Evolutionary conservation across 1,140 invertebrate genomes (phyloP).

Genomic region (Aphelinus atriplicis): DNA sequence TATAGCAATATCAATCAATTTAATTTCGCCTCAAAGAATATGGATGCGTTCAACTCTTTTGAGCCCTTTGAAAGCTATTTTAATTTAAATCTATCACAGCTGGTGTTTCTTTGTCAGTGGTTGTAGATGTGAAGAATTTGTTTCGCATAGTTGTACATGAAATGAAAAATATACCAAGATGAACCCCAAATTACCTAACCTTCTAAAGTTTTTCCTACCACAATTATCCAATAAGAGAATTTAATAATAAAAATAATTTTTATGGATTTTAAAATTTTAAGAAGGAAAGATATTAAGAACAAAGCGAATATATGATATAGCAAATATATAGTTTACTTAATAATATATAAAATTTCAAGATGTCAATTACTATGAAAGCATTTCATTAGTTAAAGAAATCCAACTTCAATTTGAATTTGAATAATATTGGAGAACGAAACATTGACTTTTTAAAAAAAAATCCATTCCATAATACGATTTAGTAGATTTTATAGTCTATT

Average conservation of each 20-base stretch:
- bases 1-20: conserved; percentile 33
- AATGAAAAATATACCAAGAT: conserved; percentile 27
- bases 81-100: conserved; percentile 38
- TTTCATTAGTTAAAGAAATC: conserved; percentile 11
- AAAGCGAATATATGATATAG: conserved; percentile 24
- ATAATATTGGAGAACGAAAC: too few relatives aligned
- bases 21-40: conserved; percentile 28
- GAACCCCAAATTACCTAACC: conserved; percentile 28
- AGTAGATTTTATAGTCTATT: too few relatives aligned
- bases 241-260: conserved; percentile 30
- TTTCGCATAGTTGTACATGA: conserved; percentile 34
- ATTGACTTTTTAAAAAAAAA: too few relatives aligned
- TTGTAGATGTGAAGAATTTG: conserved; percentile 28
- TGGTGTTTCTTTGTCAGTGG: conserved; percentile 39
- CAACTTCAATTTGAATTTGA: background rate
- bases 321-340: conserved; percentile 21
- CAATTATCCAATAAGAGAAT: conserved; percentile 22
- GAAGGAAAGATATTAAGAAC: conserved; percentile 26
- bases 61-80: conserved; percentile 35
- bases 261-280: conserved; percentile 29
- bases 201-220: conserved; percentile 17
- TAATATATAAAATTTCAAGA: conserved; percentile 25
- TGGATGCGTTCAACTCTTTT: conserved; percentile 33
- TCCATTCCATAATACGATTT: too few relatives aligned
- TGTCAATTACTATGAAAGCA: conserved; percentile 15